Evolutionary conservation across 2,797 vertebrate species (phyloP).

Genomic region (Sebastes vulpes): DNA sequence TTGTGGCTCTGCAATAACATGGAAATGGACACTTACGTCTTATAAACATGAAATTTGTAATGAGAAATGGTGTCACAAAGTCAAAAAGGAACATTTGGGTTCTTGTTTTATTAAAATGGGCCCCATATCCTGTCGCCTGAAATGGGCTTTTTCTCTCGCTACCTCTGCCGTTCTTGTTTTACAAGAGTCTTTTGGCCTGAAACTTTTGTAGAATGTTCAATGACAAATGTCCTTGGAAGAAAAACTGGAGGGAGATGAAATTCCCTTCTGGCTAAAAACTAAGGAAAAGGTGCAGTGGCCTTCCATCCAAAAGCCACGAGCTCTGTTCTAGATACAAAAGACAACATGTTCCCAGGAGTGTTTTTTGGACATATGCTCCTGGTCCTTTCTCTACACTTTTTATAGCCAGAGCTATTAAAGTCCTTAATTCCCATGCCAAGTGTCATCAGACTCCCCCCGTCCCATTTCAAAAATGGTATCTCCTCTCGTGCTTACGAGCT

Average conservation of each 20-base stretch:
- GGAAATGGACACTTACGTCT: slow-evolving; percentile 29
- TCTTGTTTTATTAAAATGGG: slow-evolving; percentile 38
- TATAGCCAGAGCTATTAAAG: slow-evolving; percentile 77
- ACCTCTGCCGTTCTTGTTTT: slow-evolving; percentile 42
- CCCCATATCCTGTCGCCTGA: not conserved
- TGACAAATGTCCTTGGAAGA: slow-evolving; percentile 78
- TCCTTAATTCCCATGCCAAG: slow-evolving; percentile 78
- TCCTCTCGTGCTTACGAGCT: slow-evolving; percentile 43
- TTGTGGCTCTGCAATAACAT: slow-evolving; percentile 22
- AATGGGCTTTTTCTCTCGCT: slow-evolving; percentile 16
- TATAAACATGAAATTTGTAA: slow-evolving; percentile 19
- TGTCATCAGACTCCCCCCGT: slow-evolving; percentile 68
- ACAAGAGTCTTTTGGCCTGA: slow-evolving; percentile 46
- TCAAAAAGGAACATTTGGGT: slow-evolving; percentile 29
- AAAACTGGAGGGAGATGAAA: slow-evolving; percentile 59
- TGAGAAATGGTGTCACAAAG: slow-evolving; percentile 22
- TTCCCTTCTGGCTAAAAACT: slow-evolving; percentile 64
- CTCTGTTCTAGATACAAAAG: slow-evolving; percentile 68
- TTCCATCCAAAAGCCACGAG: slow-evolving; percentile 61
- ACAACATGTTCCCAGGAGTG: slow-evolving; percentile 64
- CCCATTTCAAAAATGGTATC: slow-evolving; percentile 75
- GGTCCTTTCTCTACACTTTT: slow-evolving; percentile 61
- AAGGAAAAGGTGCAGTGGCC: slow-evolving; percentile 54
- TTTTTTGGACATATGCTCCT: slow-evolving; percentile 63
- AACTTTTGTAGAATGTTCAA: slow-evolving; percentile 67